A percentile compares a stretch with the other conserved stretches of the same genome.
Conservation (phyloP, 2,113 vertebrate species). For the Bubalus kerabau region DNA sequence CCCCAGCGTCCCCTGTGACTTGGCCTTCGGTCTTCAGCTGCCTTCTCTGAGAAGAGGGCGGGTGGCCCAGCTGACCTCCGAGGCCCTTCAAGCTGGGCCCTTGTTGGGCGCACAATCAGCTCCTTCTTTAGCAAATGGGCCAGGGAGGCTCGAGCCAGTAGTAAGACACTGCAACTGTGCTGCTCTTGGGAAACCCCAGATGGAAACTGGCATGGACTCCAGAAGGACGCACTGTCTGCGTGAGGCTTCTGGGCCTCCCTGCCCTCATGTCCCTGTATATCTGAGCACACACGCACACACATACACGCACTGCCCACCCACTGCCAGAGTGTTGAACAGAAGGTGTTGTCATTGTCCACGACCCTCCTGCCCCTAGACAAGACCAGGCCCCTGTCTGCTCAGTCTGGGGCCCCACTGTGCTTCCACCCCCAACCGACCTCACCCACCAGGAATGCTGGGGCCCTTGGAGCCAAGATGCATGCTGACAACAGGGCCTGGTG, state of each 20-base stretch:
- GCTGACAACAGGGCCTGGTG: not conserved
- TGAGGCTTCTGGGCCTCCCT: not conserved
- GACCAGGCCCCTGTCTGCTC: not conserved
- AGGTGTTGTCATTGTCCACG: not conserved
- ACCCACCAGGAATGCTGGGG: not conserved
- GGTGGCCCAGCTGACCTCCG: not conserved
- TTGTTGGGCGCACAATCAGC: slow-evolving; percentile 8
- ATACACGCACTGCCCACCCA: not conserved
- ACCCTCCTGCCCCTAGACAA: not conserved
- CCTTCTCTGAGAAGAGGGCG: not conserved
- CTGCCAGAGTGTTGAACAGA: not conserved
- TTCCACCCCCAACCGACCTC: not conserved
- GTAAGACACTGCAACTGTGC: not conserved
- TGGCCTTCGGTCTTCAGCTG: not conserved
- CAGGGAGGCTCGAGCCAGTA: not conserved
- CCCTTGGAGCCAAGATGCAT: not conserved
- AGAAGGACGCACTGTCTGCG: not conserved
- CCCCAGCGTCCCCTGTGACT: not conserved
- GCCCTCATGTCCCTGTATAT: not conserved
- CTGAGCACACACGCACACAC: not conserved
- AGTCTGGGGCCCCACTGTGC: not conserved
- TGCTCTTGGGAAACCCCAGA: slow-evolving; percentile 24
- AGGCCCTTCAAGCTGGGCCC: not conserved
- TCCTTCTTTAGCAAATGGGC: slow-evolving; percentile 25
- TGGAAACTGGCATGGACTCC: slow-evolving; percentile 6